These are phyloP conservation scores for Macaca mulatta DNA, from an alignment of 2,113 vertebrate species.

Conservation along the genomic window DNA sequence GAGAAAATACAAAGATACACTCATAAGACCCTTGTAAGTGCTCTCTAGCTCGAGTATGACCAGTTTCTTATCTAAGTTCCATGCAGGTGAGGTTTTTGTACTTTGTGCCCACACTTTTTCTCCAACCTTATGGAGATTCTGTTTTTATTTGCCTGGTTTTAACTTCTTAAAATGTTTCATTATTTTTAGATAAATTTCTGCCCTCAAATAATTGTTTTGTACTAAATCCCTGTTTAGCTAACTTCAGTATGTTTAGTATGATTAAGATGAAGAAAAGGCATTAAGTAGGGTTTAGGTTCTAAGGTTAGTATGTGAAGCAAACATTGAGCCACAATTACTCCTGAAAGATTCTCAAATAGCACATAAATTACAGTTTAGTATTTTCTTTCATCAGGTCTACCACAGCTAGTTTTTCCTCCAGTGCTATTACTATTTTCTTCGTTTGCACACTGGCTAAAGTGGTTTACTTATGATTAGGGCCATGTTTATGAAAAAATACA, in stretches of 20 bases:
- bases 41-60: background rate
- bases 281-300: background rate
- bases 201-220: conserved; percentile 22
- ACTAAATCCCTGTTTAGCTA: background rate
- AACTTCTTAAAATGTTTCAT: conserved; percentile 12
- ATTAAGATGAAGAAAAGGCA: background rate
- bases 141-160: conserved; percentile 9
- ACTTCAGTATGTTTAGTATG: background rate
- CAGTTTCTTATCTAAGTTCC: background rate
- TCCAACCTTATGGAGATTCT: background rate
- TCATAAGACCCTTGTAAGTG: background rate
- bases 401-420: background rate
- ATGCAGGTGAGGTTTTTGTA: background rate
- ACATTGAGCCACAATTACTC: background rate
- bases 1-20: background rate
- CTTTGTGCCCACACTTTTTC: background rate
- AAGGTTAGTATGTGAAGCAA: background rate
- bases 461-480: background rate
- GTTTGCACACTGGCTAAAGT: background rate
- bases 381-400: background rate
- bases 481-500: background rate
- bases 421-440: background rate
- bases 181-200: background rate
- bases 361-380: background rate
- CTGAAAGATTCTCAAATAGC: background rate